phyloP scores from a whole-genome alignment of 2,797 vertebrate species.

The Syngnathus rostellatus region DNA sequence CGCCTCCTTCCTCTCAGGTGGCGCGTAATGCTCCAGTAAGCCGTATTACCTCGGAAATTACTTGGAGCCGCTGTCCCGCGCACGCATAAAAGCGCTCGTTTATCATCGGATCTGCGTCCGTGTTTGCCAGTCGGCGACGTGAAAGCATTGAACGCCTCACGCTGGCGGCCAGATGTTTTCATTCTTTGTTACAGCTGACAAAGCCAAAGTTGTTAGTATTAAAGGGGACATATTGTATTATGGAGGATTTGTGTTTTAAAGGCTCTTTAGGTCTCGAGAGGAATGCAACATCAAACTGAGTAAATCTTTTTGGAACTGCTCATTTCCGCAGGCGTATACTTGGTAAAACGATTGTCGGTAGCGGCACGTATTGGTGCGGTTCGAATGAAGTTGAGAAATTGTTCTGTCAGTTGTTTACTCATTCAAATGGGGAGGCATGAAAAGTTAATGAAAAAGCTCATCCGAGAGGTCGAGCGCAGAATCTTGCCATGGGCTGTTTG shows the following conservation, averaged over 20 bases:
- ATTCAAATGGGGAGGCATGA: conserved; percentile 3
- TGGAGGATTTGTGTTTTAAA: no score
- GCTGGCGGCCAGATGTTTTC: conserved; percentile 3
- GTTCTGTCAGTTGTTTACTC: conserved; percentile 1
- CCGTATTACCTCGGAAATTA: conserved; percentile 7
- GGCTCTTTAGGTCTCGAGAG: no score
- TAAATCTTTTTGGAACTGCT: no score
- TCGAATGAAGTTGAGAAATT: background rate
- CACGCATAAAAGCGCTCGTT: conserved; percentile 4
- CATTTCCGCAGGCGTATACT: no score
- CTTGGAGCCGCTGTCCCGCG: background rate
- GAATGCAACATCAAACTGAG: no score
- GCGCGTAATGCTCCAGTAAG: conserved; percentile 3
- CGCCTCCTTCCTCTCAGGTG: conserved; percentile 5
- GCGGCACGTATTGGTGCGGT: background rate
- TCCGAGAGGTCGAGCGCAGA: conserved; percentile 12
- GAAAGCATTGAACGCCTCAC: background rate
- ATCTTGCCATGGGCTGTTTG: conserved; percentile 40
- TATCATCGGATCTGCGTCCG: conserved; percentile 1
- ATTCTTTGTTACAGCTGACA: background rate
- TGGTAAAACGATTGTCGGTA: no score
- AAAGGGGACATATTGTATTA: background rate
- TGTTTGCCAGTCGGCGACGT: background rate
- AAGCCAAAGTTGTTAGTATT: background rate
- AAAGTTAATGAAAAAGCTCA: background rate